A percentile compares a stretch with the other conserved stretches of the same genome.
Evolutionary conservation across 2,113 vertebrate genomes (phyloP).

Genomic region (Alouatta palliata): DNA sequence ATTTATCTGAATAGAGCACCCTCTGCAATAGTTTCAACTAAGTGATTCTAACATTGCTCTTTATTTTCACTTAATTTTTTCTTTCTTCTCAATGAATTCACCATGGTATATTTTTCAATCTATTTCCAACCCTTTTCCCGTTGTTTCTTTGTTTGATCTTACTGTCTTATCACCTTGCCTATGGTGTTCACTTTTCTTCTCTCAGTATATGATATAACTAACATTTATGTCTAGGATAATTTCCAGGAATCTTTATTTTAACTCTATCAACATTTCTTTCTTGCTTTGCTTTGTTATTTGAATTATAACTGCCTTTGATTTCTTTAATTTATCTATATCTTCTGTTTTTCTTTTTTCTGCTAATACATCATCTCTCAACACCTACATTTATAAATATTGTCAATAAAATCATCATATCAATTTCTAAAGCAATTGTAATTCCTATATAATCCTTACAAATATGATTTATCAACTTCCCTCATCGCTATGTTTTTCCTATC

Average conservation of each 20-base stretch:
- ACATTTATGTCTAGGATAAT: background rate
- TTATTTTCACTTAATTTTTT: background rate
- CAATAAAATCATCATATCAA: background rate
- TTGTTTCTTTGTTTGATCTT: background rate
- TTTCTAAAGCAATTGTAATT: background rate
- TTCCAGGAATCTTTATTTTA: background rate
- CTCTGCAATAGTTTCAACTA: background rate
- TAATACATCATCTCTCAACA: background rate
- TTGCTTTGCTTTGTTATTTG: background rate
- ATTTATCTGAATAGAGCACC: background rate
- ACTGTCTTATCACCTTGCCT: background rate
- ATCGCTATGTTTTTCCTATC: background rate
- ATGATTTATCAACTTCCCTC: background rate
- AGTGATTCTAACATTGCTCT: background rate
- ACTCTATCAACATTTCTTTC: background rate
- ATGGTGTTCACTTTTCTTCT: background rate
- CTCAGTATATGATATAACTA: background rate
- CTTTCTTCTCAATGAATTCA: background rate
- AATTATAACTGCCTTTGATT: background rate
- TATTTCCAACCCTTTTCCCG: background rate
- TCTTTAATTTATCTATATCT: background rate
- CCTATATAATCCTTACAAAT: background rate
- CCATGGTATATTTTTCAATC: background rate
- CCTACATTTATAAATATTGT: background rate
- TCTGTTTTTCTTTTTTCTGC: background rate